Evolutionary conservation across 2,113 vertebrate species (phyloP).

Genomic region (Polyodon spathula): DNA sequence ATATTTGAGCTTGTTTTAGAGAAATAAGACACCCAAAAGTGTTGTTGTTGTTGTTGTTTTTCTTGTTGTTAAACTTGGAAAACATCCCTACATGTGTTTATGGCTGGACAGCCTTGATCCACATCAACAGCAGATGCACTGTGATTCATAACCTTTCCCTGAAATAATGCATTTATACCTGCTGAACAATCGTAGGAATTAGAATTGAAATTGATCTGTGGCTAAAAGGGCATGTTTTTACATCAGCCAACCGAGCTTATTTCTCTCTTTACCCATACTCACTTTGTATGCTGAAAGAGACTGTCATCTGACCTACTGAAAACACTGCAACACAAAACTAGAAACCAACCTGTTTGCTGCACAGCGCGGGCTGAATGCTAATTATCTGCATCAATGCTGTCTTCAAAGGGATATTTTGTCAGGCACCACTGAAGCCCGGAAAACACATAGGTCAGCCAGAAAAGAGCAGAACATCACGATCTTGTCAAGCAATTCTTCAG

Average conservation of each 20-base stretch:
- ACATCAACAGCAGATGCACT: neutral
- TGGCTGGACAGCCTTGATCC: no score
- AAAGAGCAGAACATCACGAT: constrained; percentile 25
- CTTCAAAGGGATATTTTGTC: constrained; percentile 32
- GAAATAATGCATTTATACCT: constrained; percentile 17
- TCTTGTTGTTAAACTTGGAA: no score
- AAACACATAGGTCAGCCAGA: constrained; percentile 27
- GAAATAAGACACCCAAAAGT: no score
- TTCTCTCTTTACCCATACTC: constrained; percentile 34
- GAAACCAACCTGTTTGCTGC: constrained; percentile 41
- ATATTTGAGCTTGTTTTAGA: no score
- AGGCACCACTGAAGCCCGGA: constrained; percentile 18
- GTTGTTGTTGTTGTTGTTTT: no score
- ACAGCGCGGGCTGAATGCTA: constrained; percentile 44
- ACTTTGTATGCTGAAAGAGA: constrained; percentile 37
- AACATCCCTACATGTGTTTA: no score
- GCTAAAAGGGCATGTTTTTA: constrained; percentile 8
- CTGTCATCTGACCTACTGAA: constrained; percentile 31
- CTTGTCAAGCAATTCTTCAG: constrained; percentile 22
- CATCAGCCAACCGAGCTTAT: constrained; percentile 20
- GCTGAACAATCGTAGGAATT: constrained; percentile 18
- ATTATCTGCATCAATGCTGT: constrained; percentile 47
- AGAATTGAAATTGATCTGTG: constrained; percentile 25
- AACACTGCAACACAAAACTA: constrained; percentile 33
- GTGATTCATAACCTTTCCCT: neutral